Percentiles rank a stretch among this genome's conserved stretches.
These are phyloP conservation scores for Phaetusa simplex DNA, from an alignment of 2,113 vertebrate genomes.

Conservation along the genomic window DNA sequence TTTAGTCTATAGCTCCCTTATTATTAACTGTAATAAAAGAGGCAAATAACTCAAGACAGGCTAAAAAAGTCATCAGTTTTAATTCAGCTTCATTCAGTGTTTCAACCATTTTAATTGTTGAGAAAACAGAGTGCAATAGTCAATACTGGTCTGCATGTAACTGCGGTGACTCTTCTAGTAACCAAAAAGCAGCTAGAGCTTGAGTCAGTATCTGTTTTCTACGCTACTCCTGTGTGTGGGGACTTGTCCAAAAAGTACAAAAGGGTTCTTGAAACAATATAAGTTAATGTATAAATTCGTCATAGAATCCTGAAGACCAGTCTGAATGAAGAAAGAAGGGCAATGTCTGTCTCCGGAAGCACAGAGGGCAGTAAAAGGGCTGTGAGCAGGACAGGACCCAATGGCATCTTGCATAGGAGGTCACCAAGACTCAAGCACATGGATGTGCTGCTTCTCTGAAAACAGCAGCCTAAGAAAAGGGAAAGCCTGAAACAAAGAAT, in stretches of 20 bases:
- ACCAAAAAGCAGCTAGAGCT: neutral
- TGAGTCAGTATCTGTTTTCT: neutral
- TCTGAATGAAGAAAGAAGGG: neutral
- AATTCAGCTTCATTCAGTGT: neutral
- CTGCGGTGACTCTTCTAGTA: neutral
- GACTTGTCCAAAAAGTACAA: neutral
- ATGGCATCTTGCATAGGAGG: neutral
- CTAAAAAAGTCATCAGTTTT: neutral
- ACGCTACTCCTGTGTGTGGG: neutral
- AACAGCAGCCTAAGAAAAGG: neutral
- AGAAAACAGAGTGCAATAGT: neutral
- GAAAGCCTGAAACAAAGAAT: neutral
- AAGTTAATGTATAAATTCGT: neutral
- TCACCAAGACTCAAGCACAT: neutral
- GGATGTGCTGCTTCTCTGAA: neutral
- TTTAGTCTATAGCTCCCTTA: neutral
- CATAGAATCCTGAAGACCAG: neutral
- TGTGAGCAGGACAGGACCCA: neutral
- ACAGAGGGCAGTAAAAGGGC: neutral
- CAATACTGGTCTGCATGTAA: neutral
- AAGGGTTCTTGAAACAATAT: neutral
- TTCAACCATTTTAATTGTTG: neutral
- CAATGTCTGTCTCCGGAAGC: neutral
- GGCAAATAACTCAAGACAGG: neutral
- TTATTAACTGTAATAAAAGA: neutral